These are phyloP conservation scores for Drosophila vallismaia DNA, from an alignment of 2,888 invertebrate genomes.

Conservation along the genomic window DNA sequence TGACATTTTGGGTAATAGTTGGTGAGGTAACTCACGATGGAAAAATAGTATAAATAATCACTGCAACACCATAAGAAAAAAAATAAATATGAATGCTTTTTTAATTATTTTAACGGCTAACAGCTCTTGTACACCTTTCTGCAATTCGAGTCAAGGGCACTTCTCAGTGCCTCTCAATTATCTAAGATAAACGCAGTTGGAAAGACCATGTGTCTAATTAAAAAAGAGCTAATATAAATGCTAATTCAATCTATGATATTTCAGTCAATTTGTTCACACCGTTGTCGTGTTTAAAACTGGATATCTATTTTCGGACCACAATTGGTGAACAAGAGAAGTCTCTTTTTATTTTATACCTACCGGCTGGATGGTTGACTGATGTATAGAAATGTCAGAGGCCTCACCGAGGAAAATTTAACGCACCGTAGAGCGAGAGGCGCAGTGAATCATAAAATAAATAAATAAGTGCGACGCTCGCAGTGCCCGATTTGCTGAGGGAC, in stretches of 20 bases:
- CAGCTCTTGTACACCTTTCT: conserved; percentile 15
- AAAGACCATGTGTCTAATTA: conserved; percentile 40
- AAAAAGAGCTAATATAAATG: conserved; percentile 51
- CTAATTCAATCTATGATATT: conserved; percentile 57
- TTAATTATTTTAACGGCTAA: background rate
- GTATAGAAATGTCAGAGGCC: conserved; percentile 51
- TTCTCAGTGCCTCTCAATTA: conserved; percentile 11
- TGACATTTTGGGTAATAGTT: conserved; percentile 61
- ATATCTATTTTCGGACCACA: conserved; percentile 53
- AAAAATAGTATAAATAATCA: conserved; percentile 6
- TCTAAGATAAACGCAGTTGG: conserved; percentile 13
- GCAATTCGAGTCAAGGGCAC: conserved; percentile 21
- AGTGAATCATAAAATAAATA: conserved; percentile 52
- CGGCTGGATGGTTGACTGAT: conserved; percentile 10
- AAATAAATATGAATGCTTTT: background rate
- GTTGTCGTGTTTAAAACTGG: conserved; percentile 32
- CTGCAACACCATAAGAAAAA: background rate
- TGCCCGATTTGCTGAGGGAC: conserved; percentile 59
- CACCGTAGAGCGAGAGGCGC: conserved; percentile 27
- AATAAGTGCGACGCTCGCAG: conserved; percentile 47
- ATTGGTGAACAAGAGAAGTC: conserved; percentile 53
- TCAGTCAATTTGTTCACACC: conserved; percentile 24
- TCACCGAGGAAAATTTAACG: conserved; percentile 42
- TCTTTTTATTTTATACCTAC: conserved; percentile 16
- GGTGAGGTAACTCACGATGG: conserved; percentile 1